These are phyloP conservation scores for Haliclona indistincta DNA, from an alignment of 37 sponge, comb jelly and placozoan species.

Conservation along the genomic window DNA sequence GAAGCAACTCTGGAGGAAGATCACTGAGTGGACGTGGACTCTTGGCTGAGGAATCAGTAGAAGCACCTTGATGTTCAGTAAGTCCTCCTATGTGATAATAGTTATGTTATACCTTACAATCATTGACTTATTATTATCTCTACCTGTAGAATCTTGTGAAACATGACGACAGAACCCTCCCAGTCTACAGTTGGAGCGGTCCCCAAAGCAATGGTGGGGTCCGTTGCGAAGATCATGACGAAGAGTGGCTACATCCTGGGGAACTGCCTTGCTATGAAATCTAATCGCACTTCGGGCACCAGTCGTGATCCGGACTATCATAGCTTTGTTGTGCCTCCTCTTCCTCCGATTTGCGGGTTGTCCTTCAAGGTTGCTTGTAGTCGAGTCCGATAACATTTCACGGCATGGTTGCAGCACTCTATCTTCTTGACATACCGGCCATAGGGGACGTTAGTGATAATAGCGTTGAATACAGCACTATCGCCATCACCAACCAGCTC, in stretches of 20 bases:
- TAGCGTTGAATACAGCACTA: no score
- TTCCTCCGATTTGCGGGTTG: no score
- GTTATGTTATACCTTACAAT: neutral
- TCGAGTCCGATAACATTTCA: no score
- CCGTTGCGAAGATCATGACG: constrained; percentile 17
- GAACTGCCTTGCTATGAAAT: no score
- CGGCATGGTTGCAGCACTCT: no score
- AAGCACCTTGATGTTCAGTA: neutral
- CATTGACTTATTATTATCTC: neutral
- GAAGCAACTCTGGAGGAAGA: neutral
- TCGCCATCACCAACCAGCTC: no score
- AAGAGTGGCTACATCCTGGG: neutral
- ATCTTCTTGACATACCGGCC: no score
- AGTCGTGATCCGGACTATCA: no score
- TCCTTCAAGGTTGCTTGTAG: no score
- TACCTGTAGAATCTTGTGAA: neutral
- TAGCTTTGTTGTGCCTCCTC: no score
- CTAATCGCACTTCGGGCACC: no score
- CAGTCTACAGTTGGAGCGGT: constrained; percentile 17
- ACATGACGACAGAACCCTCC: neutral
- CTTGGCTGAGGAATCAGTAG: neutral
- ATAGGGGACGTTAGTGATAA: no score
- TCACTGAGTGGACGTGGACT: neutral
- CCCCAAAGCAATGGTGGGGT: constrained; percentile 20
- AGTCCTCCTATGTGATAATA: neutral